Percentiles rank a stretch among this genome's conserved stretches.
These are phyloP conservation scores for Lepidothrix coronata DNA, from an alignment of 2,113 vertebrate genomes.

Conservation along the genomic window DNA sequence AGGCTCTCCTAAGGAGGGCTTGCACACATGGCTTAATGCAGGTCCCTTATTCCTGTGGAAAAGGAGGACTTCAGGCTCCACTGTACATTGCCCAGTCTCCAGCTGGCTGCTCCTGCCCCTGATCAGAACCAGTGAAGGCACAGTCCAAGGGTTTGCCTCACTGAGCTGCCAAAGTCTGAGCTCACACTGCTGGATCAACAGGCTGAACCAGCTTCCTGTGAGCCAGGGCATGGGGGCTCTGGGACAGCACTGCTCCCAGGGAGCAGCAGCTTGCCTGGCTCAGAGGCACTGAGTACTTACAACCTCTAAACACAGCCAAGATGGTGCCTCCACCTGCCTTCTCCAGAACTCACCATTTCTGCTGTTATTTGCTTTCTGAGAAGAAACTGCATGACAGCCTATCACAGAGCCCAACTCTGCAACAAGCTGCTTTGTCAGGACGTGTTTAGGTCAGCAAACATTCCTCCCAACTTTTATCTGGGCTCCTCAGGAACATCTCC, in stretches of 20 bases:
- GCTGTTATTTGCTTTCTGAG: not conserved
- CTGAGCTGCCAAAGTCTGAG: not conserved
- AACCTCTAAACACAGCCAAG: not conserved
- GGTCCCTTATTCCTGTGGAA: not conserved
- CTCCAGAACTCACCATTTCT: not conserved
- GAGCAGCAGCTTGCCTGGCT: not conserved
- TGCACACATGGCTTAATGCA: not conserved
- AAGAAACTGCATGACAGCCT: not conserved
- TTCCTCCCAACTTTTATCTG: not conserved
- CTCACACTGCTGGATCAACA: rapidly evolving
- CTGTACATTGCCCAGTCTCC: not conserved
- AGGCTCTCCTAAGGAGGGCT: not conserved
- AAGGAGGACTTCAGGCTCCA: not conserved
- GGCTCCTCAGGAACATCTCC: not conserved
- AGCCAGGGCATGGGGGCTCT: not conserved
- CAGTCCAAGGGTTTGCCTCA: not conserved
- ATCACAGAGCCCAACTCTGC: not conserved
- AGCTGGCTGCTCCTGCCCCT: not conserved
- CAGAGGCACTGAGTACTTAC: rapidly evolving
- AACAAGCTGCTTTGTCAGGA: not conserved
- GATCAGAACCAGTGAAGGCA: rapidly evolving
- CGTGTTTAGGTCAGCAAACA: not conserved
- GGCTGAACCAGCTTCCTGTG: rapidly evolving
- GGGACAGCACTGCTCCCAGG: not conserved
- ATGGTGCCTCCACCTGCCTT: rapidly evolving